Base-by-base conservation (phyloP, 2,888 invertebrate species). In the Willowsia nigromaculata region DNA sequence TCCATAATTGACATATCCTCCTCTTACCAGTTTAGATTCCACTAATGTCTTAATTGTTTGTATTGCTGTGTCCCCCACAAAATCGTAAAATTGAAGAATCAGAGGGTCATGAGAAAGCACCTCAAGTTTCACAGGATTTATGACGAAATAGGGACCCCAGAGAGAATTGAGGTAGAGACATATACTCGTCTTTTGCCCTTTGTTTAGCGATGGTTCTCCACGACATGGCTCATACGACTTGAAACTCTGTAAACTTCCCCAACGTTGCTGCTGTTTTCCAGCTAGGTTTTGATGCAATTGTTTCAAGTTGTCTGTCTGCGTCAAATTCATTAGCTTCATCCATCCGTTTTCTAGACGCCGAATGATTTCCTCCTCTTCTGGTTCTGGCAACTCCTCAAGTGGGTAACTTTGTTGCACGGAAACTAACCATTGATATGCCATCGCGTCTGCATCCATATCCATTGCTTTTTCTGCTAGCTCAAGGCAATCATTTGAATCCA, bases 111-210 rank as follows among this genome's bases (percentile, higher is more conserved):
- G 47, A 6, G 85, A 74, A 0, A 85, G 43, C 6, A 47, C n/a
- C 22, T 85, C 85, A 15, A 30, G 22, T 85, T 85, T 85, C 33
- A 85, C 27, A 6, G 82, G 82, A 65, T 65, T 43, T n/a, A 82
- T 37, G 62, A 25, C n/a, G 13, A 65, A 56, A 33, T 82, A 82
- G 2, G 82, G 82, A 65, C 65, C 40, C 65, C 62, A 62, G 2
- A 3, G n/a, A 15, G 2, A 1, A 62, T 1, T 30, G n/a, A 11
- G 11, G 27, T 62, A 62, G 27, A 62, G 27, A 22, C 59, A 62
- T 7, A 25, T n/a, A n/a, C n/a, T 27, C 1, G 27, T 15, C 27
- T 27, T 62, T 62, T 9, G 59, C n/a, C n/a, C n/a, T n/a, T n/a
- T n/a, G 11, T 13, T 25, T 27, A 11, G 22, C 1, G 11, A 11